Evolutionary conservation across 2,797 vertebrate species (phyloP).

Genomic region (Acipenser transmontanus): DNA sequence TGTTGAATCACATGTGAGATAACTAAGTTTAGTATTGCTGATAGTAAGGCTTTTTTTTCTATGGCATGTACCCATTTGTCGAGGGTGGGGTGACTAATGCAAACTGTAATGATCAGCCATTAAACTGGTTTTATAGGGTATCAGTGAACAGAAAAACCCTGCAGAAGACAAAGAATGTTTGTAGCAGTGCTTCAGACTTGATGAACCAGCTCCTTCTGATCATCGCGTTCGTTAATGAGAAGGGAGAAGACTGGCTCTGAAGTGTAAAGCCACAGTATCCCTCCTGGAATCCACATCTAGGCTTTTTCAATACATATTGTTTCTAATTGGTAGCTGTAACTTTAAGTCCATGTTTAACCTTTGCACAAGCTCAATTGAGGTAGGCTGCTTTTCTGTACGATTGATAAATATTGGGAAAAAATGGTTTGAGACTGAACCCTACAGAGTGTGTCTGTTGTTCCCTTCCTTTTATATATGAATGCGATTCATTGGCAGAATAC

Average conservation of each 20-base stretch:
- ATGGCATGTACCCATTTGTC: no score
- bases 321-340: slow-evolving; percentile 7
- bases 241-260: not conserved
- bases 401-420: no score
- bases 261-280: slow-evolving; percentile 1
- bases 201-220: slow-evolving; percentile 46
- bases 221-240: slow-evolving; percentile 38
- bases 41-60: no score
- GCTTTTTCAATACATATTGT: not conserved
- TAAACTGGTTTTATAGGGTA: slow-evolving; percentile 68
- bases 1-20: no score
- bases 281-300: not conserved
- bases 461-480: no score
- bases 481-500: no score
- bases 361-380: no score
- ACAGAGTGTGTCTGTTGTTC: no score
- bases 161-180: slow-evolving; percentile 37
- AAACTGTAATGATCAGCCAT: slow-evolving; percentile 48
- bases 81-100: no score
- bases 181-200: slow-evolving; percentile 23
- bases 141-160: slow-evolving; percentile 40
- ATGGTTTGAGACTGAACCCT: no score
- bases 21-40: no score
- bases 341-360: not conserved
- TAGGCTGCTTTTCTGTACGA: no score